phyloP scores from a whole-genome alignment of 2,797 vertebrate genomes.

The Neomorphus geoffroyi region DNA sequence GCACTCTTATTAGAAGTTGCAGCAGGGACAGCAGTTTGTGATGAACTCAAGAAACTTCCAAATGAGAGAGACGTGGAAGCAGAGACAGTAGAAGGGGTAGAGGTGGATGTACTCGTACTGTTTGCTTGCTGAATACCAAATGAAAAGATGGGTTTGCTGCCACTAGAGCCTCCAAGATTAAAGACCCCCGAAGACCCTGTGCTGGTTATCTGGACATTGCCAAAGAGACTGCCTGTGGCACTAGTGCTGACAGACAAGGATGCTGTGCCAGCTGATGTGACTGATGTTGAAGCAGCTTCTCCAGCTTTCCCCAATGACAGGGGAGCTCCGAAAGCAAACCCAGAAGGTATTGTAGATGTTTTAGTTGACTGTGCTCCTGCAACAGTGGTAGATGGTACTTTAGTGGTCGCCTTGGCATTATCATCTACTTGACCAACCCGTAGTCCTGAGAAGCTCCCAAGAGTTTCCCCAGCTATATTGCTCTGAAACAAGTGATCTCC shows the following conservation, averaged over 20 bases:
- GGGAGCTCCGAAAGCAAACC: constrained; percentile 72
- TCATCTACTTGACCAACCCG: constrained; percentile 89
- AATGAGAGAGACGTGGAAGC: constrained; percentile 72
- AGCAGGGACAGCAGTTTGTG: constrained; percentile 37
- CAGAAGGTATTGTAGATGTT: constrained; percentile 48
- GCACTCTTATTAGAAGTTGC: constrained; percentile 27
- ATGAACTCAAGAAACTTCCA: constrained; percentile 77
- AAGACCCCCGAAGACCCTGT: constrained; percentile 67
- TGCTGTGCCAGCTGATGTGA: not conserved
- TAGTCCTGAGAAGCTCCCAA: constrained; percentile 91
- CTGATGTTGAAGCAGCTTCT: constrained; percentile 41
- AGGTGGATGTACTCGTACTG: not conserved
- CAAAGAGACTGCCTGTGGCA: constrained; percentile 35
- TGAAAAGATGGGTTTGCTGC: constrained; percentile 76
- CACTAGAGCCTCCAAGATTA: constrained; percentile 73
- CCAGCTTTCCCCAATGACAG: constrained; percentile 68
- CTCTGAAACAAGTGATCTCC: constrained; percentile 71
- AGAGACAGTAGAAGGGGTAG: constrained; percentile 23
- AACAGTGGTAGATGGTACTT: constrained; percentile 30
- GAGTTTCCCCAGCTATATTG: constrained; percentile 84
- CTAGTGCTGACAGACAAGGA: not conserved
- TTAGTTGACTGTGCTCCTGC: constrained; percentile 45
- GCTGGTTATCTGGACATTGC: constrained; percentile 37
- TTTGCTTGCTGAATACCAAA: constrained; percentile 68
- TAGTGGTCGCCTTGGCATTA: constrained; percentile 69